Evolutionary conservation across 2,113 vertebrate species (phyloP).

Genomic region (Prochilodus magdalenae): DNA sequence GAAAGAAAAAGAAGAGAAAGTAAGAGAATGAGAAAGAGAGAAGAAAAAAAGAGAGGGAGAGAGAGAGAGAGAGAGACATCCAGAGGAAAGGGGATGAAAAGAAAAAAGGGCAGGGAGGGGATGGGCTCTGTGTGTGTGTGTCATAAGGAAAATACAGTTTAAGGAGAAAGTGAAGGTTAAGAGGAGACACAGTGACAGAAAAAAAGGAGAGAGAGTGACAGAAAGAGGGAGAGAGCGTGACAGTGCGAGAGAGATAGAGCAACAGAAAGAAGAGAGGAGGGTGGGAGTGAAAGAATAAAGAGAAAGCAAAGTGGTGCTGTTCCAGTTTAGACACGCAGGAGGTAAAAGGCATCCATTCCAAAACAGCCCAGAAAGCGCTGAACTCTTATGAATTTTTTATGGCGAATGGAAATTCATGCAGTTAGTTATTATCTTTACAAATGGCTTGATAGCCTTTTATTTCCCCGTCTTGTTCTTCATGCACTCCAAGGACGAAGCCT

Average conservation of each 20-base stretch:
- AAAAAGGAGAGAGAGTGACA: constrained; percentile 12
- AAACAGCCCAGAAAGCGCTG: constrained; percentile 66
- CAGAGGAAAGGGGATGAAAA: neutral
- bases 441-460: constrained; percentile 84
- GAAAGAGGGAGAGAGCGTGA: neutral
- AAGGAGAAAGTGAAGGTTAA: neutral
- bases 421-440: constrained; percentile 85
- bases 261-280: neutral
- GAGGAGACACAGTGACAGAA: neutral
- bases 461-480: constrained; percentile 80
- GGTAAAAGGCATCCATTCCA: constrained; percentile 62
- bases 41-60: too few species aligned
- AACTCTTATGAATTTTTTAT: constrained; percentile 82
- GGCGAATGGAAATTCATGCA: constrained; percentile 76
- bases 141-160: neutral
- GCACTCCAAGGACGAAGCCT: constrained; percentile 64
- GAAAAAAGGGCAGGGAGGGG: neutral
- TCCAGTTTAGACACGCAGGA: neutral
- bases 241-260: neutral
- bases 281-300: neutral
- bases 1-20: neutral
- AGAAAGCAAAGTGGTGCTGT: neutral
- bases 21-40: constrained; percentile 25
- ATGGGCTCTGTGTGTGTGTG: neutral
- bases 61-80: constrained; percentile 15